Conservation (phyloP, 1,140 invertebrate species). For the Conus ventricosus region DNA sequence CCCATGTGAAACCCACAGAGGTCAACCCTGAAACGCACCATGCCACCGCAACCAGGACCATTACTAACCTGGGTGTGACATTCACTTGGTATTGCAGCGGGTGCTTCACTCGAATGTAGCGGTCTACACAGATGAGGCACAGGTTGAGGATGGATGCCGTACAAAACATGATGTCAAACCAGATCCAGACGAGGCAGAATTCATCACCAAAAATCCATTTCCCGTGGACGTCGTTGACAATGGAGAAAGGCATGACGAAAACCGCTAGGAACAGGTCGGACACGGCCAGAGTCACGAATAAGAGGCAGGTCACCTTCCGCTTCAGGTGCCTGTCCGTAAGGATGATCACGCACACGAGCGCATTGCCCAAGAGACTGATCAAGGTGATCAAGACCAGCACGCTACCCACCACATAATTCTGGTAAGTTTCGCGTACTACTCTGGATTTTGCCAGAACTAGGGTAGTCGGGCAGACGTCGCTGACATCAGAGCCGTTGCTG, state of each 20-base stretch:
- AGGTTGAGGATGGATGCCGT: conserved; percentile 76
- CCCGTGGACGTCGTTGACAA: conserved; percentile 61
- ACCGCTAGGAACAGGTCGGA: conserved; percentile 53
- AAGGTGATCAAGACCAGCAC: no score
- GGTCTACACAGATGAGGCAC: conserved; percentile 75
- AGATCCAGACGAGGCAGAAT: conserved; percentile 75
- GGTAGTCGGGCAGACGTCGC: no score
- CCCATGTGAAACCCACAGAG: conserved; percentile 96
- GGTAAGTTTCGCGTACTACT: no score
- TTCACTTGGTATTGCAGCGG: conserved; percentile 70
- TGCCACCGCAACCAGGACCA: conserved; percentile 93
- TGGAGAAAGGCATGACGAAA: conserved; percentile 74
- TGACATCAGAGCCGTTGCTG: no score
- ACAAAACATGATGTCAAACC: conserved; percentile 74
- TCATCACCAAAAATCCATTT: conserved; percentile 72
- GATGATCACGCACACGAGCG: no score
- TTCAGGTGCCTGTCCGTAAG: no score
- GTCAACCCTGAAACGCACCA: conserved; percentile 98
- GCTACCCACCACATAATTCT: no score
- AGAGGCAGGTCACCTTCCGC: no score
- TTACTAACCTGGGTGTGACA: conserved; percentile 79
- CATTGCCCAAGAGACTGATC: no score
- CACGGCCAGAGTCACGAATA: no score
- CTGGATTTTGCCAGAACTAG: no score
- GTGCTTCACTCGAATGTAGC: conserved; percentile 74